These are phyloP conservation scores for Delia radicum DNA, from an alignment of 1,140 invertebrate species.

Conservation along the genomic window DNA sequence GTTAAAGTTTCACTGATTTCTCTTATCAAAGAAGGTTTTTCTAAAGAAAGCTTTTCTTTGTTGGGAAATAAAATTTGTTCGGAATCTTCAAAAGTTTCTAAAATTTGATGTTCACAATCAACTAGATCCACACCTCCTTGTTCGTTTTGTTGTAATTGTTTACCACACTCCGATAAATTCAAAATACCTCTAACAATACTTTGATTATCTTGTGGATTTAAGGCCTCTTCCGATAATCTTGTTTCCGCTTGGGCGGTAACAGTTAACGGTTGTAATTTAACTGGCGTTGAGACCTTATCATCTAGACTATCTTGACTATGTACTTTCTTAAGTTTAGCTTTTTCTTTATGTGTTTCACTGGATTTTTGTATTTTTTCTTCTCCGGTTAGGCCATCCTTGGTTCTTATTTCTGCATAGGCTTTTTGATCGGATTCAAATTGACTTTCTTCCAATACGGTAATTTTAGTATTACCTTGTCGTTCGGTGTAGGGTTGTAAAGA, in stretches of 20 bases:
- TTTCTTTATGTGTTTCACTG: constrained; percentile 46
- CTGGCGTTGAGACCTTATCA: constrained; percentile 32
- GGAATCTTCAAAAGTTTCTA: constrained; percentile 42
- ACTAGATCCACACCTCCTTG: constrained; percentile 36
- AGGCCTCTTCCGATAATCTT: constrained; percentile 45
- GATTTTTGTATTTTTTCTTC: constrained; percentile 48
- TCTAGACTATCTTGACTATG: constrained; percentile 50
- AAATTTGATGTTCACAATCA: constrained; percentile 45
- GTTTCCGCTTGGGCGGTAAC: constrained; percentile 51
- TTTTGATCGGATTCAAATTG: constrained; percentile 45
- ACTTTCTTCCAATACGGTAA: constrained; percentile 39
- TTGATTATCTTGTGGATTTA: constrained; percentile 54
- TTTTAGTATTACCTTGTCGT: constrained; percentile 31
- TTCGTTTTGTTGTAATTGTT: constrained; percentile 40
- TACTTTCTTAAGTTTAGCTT: constrained; percentile 50
- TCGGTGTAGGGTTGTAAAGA: constrained; percentile 47
- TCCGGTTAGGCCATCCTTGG: constrained; percentile 38
- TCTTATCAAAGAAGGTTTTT: constrained; percentile 34
- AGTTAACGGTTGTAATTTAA: constrained; percentile 44
- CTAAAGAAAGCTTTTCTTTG: constrained; percentile 12
- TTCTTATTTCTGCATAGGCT: constrained; percentile 42
- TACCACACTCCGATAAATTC: constrained; percentile 55
- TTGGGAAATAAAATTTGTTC: constrained; percentile 35
- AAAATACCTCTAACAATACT: constrained; percentile 53
- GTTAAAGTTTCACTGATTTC: constrained; percentile 45